phyloP scores from a whole-genome alignment of 2,113 vertebrate species.

The Oenanthe oenanthe region DNA sequence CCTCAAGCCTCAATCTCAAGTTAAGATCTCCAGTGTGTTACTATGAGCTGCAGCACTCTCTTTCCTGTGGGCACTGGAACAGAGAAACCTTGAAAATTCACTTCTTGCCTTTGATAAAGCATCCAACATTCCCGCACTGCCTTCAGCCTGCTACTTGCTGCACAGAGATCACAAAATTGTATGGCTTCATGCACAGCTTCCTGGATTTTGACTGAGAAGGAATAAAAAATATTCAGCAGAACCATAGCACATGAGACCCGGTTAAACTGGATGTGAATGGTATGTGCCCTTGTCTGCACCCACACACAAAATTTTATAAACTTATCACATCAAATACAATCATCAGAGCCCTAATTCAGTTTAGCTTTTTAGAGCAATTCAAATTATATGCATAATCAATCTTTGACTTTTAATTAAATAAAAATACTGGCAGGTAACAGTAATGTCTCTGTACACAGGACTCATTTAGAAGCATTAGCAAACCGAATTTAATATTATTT shows the following conservation, averaged over 20 bases:
- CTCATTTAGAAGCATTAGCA: conserved; percentile 59
- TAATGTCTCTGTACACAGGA: neutral
- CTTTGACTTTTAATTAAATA: conserved; percentile 57
- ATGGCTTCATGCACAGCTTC: neutral
- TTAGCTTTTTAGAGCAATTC: conserved; percentile 28
- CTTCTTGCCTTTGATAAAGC: neutral
- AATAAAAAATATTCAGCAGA: neutral
- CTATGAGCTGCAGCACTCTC: neutral
- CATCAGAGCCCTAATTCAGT: neutral
- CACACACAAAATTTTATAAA: neutral
- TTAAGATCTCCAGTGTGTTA: neutral
- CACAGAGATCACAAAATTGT: neutral
- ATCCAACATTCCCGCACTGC: neutral
- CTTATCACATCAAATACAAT: neutral
- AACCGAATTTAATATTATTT: conserved; percentile 63
- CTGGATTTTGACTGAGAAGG: neutral
- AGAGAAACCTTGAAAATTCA: neutral
- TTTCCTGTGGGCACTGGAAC: neutral
- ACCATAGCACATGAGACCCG: neutral
- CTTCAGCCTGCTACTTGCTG: neutral
- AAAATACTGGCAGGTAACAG: conserved; percentile 28
- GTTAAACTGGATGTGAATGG: neutral
- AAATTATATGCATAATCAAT: conserved; percentile 44
- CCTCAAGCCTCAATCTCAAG: neutral
- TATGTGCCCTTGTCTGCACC: neutral